Conservation (phyloP, 2,888 invertebrate genomes). For the Pimpla rufipes region DNA sequence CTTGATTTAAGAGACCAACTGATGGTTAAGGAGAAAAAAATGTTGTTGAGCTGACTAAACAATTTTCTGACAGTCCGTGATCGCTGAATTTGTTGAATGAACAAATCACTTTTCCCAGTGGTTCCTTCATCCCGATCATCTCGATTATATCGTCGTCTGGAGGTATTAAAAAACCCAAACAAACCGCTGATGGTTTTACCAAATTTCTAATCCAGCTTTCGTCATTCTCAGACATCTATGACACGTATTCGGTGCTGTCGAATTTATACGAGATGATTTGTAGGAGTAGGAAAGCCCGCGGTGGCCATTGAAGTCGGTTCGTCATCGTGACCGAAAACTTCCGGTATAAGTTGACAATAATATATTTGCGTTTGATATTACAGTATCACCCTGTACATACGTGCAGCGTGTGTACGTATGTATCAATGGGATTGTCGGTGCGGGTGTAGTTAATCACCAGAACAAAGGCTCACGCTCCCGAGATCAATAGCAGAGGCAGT, state of each 20-base stretch:
- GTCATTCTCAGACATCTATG: background rate
- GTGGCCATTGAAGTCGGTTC: slow-evolving; percentile 1
- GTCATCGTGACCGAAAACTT: background rate
- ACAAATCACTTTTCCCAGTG: too few relatives aligned
- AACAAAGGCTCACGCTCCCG: slow-evolving; percentile 71
- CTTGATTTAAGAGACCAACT: too few relatives aligned
- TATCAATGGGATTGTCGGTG: slow-evolving; percentile 31
- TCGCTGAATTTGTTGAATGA: too few relatives aligned
- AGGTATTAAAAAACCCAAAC: too few relatives aligned
- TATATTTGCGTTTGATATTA: slow-evolving; percentile 7
- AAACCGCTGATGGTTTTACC: too few relatives aligned
- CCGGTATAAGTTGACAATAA: slow-evolving; percentile 5
- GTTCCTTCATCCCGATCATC: too few relatives aligned
- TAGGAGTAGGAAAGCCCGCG: background rate
- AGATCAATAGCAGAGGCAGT: slow-evolving; percentile 59
- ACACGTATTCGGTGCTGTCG: background rate
- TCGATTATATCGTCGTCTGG: too few relatives aligned
- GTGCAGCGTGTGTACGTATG: background rate
- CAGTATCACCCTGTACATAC: background rate
- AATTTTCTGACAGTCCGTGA: too few relatives aligned
- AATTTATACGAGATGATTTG: background rate
- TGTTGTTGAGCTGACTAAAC: too few relatives aligned
- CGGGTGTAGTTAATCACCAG: slow-evolving; percentile 73
- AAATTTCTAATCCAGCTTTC: background rate
- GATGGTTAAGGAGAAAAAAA: too few relatives aligned